Evolutionary conservation across 1,140 invertebrate species (phyloP).

Genomic region (Pseudomyrmex dendroicus): DNA sequence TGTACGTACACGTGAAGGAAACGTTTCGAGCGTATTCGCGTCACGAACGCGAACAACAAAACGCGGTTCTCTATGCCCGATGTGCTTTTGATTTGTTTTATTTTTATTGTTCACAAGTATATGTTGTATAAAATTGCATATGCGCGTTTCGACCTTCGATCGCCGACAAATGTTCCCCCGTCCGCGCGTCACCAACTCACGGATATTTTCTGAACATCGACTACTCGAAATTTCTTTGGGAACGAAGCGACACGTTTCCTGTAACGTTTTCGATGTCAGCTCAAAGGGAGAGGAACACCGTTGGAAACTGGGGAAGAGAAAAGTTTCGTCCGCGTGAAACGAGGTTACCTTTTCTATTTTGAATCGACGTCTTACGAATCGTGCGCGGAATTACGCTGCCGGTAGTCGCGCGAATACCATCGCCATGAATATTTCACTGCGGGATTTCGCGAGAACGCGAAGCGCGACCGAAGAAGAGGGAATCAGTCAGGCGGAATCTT

Average conservation of each 20-base stretch:
- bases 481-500: constrained; percentile 55
- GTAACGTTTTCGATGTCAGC: constrained; percentile 53
- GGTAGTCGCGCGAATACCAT: constrained; percentile 61
- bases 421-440: constrained; percentile 66
- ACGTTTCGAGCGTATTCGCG: background rate
- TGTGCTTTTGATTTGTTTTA: constrained; percentile 14
- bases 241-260: constrained; percentile 55
- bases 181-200: constrained; percentile 45
- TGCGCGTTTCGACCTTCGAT: constrained; percentile 30
- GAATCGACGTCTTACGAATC: constrained; percentile 61
- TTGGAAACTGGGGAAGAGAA: constrained; percentile 43
- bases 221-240: constrained; percentile 53
- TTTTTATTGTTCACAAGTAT: constrained; percentile 31
- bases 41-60: background rate
- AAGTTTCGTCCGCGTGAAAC: constrained; percentile 67
- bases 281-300: constrained; percentile 42
- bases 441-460: constrained; percentile 50
- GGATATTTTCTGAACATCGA: constrained; percentile 58
- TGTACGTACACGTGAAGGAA: background rate
- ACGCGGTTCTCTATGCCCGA: background rate
- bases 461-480: background rate
- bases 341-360: constrained; percentile 68
- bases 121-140: constrained; percentile 14
- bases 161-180: constrained; percentile 41
- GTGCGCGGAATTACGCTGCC: constrained; percentile 66